Evolutionary conservation across 2,113 vertebrate genomes (phyloP).

Genomic region (Thunnus maccoyii): DNA sequence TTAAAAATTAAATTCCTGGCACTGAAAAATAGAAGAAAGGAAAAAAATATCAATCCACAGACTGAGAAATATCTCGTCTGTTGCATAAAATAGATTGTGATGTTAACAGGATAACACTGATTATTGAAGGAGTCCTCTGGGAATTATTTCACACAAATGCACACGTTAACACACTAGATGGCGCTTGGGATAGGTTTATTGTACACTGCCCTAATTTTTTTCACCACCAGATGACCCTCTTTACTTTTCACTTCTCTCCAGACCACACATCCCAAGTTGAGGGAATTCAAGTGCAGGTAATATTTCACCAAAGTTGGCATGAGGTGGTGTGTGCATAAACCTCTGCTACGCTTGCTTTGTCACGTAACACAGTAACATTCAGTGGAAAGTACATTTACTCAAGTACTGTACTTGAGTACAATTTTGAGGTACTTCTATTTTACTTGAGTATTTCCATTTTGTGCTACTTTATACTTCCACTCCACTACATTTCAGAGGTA

Average conservation of each 20-base stretch:
- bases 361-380: neutral
- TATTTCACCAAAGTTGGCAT: neutral
- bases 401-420: too few relatives aligned
- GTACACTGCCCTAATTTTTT: neutral
- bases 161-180: slow-evolving; percentile 31
- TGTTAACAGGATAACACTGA: neutral
- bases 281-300: neutral
- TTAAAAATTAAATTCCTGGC: too few relatives aligned
- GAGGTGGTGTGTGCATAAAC: neutral
- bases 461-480: too few relatives aligned
- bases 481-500: too few relatives aligned
- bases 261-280: neutral
- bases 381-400: too few relatives aligned
- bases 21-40: neutral
- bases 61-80: too few relatives aligned
- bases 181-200: slow-evolving; percentile 63
- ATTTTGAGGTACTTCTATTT: too few relatives aligned
- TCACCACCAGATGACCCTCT: neutral
- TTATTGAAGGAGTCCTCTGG: too few relatives aligned
- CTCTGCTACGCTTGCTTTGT: neutral
- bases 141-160: neutral
- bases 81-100: too few relatives aligned
- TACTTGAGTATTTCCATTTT: too few relatives aligned
- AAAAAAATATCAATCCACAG: neutral
- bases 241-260: neutral